phyloP scores from a whole-genome alignment of 2,888 invertebrate genomes.

The Eledona agricola region DNA sequence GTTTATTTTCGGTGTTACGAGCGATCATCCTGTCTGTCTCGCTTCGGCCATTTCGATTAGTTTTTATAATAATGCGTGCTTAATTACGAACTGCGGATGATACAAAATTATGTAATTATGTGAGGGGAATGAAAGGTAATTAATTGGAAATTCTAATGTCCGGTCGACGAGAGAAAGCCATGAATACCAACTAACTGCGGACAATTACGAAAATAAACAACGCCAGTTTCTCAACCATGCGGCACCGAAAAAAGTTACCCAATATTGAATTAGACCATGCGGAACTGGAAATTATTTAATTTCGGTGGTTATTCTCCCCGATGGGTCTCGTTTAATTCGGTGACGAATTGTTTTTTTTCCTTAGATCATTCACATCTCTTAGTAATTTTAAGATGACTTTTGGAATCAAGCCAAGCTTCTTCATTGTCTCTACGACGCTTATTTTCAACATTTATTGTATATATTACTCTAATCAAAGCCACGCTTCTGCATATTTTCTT shows the following conservation, averaged over 20 bases:
- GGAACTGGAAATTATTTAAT: slow-evolving; percentile 1
- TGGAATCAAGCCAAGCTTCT: too few relatives aligned
- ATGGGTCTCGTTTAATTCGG: neutral
- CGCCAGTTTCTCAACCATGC: too few relatives aligned
- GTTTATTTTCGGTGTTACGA: slow-evolving; percentile 21
- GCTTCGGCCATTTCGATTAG: slow-evolving; percentile 1
- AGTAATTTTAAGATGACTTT: too few relatives aligned
- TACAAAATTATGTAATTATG: slow-evolving; percentile 2
- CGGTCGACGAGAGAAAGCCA: slow-evolving; percentile 6
- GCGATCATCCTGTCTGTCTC: slow-evolving; percentile 8
- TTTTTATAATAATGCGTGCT: neutral
- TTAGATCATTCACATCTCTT: too few relatives aligned
- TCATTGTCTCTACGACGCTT: too few relatives aligned
- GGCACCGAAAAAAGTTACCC: too few relatives aligned
- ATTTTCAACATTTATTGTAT: too few relatives aligned
- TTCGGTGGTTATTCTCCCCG: too few relatives aligned
- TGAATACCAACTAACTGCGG: neutral
- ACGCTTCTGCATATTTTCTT: too few relatives aligned
- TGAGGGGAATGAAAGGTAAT: slow-evolving; percentile 12
- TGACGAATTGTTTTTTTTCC: slow-evolving; percentile 1
- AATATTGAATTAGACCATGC: slow-evolving; percentile 2
- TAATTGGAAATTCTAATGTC: slow-evolving; percentile 14
- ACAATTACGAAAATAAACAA: too few relatives aligned
- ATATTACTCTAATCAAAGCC: too few relatives aligned
- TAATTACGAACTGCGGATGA: neutral